Percentiles rank a stretch among this genome's conserved stretches.
Evolutionary conservation across 2,888 invertebrate species (phyloP).

Genomic region (Morpho helenor): DNA sequence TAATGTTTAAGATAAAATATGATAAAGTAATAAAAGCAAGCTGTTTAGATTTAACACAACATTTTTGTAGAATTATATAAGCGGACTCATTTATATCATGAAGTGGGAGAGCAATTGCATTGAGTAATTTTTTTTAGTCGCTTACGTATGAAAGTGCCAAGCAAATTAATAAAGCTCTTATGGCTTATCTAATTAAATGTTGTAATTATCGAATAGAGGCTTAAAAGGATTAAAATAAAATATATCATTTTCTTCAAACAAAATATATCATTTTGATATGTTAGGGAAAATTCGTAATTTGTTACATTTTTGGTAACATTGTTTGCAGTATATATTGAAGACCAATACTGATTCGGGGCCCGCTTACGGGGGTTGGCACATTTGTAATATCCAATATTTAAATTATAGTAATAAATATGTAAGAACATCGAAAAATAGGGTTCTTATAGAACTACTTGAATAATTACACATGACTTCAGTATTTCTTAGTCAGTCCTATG

Average conservation of each 20-base stretch:
- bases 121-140: too few species aligned
- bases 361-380: slow-evolving; percentile 23
- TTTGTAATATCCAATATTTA: slow-evolving; percentile 5
- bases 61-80: too few species aligned
- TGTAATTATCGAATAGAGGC: not conserved
- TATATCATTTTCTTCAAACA: not conserved
- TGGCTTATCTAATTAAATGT: not conserved
- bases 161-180: too few species aligned
- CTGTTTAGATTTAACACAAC: too few species aligned
- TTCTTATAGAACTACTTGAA: slow-evolving; percentile 21
- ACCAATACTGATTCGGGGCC: slow-evolving; percentile 15
- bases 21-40: too few species aligned
- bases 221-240: not conserved
- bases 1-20: too few species aligned
- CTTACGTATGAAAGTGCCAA: too few species aligned
- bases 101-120: too few species aligned
- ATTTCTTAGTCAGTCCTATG: not conserved
- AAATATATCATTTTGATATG: not conserved
- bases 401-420: slow-evolving; percentile 17
- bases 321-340: not conserved
- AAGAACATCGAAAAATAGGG: slow-evolving; percentile 28
- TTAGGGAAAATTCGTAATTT: not conserved
- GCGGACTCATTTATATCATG: too few species aligned
- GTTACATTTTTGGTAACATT: not conserved
- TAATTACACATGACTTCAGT: slow-evolving; percentile 12